Evolutionary conservation across 2,113 vertebrate genomes (phyloP).

Genomic region (Pollimyrus isidori): DNA sequence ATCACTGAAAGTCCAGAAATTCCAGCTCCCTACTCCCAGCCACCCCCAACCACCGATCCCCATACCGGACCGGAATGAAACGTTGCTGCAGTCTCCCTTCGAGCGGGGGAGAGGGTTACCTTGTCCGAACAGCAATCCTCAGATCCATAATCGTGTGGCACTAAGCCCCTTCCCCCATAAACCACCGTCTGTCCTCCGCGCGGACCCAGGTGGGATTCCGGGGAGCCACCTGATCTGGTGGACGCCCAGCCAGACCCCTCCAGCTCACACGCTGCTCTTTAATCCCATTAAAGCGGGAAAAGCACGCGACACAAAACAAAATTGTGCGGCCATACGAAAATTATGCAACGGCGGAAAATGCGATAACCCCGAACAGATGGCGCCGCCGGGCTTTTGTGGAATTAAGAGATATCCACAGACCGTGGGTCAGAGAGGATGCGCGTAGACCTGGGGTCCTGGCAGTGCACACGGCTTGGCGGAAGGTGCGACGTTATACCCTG

Average conservation of each 20-base stretch:
- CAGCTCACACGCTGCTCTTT: background rate
- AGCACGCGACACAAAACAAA: background rate
- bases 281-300: conserved; percentile 3
- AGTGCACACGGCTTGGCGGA: background rate
- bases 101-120: background rate
- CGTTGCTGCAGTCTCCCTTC: background rate
- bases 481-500: background rate
- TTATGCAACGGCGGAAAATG: background rate
- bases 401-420: conserved; percentile 5
- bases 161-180: background rate
- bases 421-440: conserved; percentile 1
- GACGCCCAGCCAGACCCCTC: background rate
- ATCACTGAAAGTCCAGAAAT: background rate
- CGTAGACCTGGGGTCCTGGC: background rate
- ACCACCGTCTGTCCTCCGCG: background rate
- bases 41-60: background rate
- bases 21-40: background rate
- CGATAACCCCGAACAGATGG: conserved; percentile 17
- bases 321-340: background rate
- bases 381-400: background rate
- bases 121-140: background rate
- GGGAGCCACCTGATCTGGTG: background rate
- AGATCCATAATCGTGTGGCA: background rate
- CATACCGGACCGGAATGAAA: background rate
- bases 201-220: background rate